These are phyloP conservation scores for Mixornis gularis DNA, from an alignment of 2,113 vertebrate species.

Conservation along the genomic window DNA sequence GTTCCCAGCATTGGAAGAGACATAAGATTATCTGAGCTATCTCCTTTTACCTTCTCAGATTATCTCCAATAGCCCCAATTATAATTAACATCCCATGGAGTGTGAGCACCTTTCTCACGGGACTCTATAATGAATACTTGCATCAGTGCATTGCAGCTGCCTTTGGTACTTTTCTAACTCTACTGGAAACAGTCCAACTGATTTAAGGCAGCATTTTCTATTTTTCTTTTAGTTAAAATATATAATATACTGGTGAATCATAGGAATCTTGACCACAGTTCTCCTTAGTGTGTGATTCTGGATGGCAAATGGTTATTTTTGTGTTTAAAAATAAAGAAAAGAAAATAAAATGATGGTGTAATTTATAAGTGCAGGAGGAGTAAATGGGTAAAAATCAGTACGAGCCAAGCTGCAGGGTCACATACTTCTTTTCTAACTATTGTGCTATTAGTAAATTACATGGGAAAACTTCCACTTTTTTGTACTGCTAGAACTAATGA, in stretches of 20 bases:
- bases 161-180: background rate
- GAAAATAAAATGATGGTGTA: background rate
- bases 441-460: background rate
- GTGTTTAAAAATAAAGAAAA: background rate
- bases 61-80: background rate
- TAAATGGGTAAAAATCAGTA: background rate
- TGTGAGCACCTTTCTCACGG: background rate
- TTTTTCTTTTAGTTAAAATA: too few species aligned
- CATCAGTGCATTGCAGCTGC: background rate
- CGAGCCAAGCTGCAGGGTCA: background rate
- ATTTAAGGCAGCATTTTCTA: background rate
- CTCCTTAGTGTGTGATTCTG: background rate
- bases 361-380: background rate
- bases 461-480: background rate
- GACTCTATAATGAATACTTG: background rate
- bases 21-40: background rate
- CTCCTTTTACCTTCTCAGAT: background rate
- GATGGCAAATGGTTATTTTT: background rate
- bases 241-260: background rate
- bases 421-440: background rate
- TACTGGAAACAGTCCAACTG: background rate
- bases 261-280: background rate
- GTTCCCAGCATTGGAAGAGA: background rate
- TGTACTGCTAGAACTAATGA: background rate
- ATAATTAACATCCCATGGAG: background rate